Evolutionary conservation across 2,888 invertebrate species (phyloP), one percentile per base, ranked within the genome.

Genomic region (Cataglyphis rosenhaueri): DNA sequence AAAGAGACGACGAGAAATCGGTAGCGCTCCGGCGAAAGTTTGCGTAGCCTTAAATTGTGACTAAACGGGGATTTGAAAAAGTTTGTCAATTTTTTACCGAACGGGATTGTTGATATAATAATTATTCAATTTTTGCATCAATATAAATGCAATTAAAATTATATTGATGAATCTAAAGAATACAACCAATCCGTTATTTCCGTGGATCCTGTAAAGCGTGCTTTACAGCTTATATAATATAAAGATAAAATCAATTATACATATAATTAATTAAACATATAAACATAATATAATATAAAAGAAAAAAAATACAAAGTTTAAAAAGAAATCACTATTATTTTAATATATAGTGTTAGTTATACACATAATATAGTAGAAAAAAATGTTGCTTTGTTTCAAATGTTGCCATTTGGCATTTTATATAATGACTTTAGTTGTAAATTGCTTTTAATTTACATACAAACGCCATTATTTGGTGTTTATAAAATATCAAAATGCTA

Each of bases 51-150:
- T 81, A 83, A 84, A 81, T 74, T 84, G 82, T 82, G 70, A 88
- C 82, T 84, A 88, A 86, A 83, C 48, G 83, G 25, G 81, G n/a
- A 68, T 68, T 64, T n/a, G 68, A 32, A 65, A 73, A 78, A 65
- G 61, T 81, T 87, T 87, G 57, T 73, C 84, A 81, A 71, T 86
- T 83, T 83, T 76, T 79, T 70, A 68, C 10, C 68, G 41, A 70
- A 70, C 55, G 70, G 35, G 48, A 65, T 66, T 52, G 55, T 29
- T 44, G 61, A 15, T 44, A 29, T n/a, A n/a, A 61, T 29, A 15
- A 15, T 35, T 32, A 21, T 10, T 44, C 44, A n/a, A 61, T 29
- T 61, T 41, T 9, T 15, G n/a, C 21, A 9, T 18, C n/a, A 41
- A 74, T 61, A 44, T 29, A 61, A 61, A 61, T 21, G 21, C 44